Percentiles rank a stretch among this genome's conserved stretches.
These are phyloP conservation scores for Mandrillus leucophaeus DNA, from an alignment of 2,113 vertebrate genomes.

Conservation along the genomic window DNA sequence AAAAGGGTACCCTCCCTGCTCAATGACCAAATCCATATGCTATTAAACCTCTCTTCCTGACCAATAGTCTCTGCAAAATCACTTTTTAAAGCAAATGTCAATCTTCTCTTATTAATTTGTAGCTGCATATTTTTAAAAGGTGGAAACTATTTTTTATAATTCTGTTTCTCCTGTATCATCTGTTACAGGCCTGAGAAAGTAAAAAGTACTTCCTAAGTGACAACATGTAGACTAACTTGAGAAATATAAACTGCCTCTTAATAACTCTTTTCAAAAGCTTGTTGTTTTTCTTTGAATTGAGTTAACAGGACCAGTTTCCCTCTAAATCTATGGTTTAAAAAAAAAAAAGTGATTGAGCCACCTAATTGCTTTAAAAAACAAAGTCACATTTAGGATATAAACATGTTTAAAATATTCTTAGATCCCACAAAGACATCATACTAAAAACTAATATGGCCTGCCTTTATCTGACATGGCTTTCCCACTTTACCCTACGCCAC, in stretches of 20 bases:
- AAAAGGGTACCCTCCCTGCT: neutral
- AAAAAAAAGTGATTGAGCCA: neutral
- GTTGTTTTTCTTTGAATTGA: neutral
- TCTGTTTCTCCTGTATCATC: neutral
- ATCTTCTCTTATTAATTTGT: neutral
- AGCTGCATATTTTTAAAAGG: neutral
- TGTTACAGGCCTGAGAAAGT: neutral
- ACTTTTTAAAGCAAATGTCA: neutral
- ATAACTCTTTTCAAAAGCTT: neutral
- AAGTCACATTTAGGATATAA: neutral
- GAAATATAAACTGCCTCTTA: neutral
- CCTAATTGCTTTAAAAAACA: no score
- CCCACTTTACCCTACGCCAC: slow-evolving; percentile 38
- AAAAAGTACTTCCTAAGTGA: neutral
- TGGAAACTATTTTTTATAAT: neutral
- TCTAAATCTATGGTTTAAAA: neutral
- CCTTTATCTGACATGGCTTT: slow-evolving; percentile 46
- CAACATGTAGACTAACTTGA: neutral
- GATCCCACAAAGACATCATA: slow-evolving; percentile 3
- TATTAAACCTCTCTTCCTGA: neutral
- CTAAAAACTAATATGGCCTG: neutral
- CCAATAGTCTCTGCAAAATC: neutral
- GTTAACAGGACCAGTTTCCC: neutral
- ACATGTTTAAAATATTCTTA: neutral
- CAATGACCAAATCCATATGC: neutral